Evolutionary conservation across 1,140 invertebrate genomes (phyloP).

Genomic region (Propsilocerus akamusi): DNA sequence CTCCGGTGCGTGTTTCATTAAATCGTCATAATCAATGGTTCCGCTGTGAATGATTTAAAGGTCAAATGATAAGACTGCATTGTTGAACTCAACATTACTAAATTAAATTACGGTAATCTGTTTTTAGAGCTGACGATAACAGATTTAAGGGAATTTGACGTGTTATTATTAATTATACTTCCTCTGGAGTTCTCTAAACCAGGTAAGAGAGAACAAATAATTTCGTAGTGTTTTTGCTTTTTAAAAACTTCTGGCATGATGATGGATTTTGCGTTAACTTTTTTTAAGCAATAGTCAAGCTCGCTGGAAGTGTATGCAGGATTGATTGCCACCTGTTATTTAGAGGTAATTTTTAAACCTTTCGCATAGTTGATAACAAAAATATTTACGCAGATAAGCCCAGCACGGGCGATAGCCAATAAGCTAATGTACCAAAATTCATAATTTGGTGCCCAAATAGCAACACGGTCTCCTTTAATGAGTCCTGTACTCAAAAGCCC

Average conservation of each 20-base stretch:
- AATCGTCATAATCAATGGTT: slow-evolving; percentile 34
- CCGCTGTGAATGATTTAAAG: slow-evolving; percentile 23
- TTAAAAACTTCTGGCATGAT: slow-evolving; percentile 45
- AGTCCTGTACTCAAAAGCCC: slow-evolving; percentile 61
- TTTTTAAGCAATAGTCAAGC: slow-evolving; percentile 59
- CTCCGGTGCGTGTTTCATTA: slow-evolving; percentile 25
- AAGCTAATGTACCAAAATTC: slow-evolving; percentile 64
- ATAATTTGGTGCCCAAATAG: slow-evolving; percentile 76
- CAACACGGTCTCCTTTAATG: slow-evolving; percentile 61
- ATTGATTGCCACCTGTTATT: slow-evolving; percentile 57
- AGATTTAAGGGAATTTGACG: slow-evolving; percentile 28
- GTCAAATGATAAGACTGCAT: neutral
- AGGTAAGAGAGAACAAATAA: slow-evolving; percentile 33
- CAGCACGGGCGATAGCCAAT: slow-evolving; percentile 60
- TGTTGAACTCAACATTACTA: neutral
- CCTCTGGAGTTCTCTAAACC: slow-evolving; percentile 24
- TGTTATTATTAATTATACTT: slow-evolving; percentile 18
- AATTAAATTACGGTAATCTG: slow-evolving; percentile 29
- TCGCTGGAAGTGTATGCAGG: slow-evolving; percentile 62
- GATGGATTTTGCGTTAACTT: slow-evolving; percentile 54
- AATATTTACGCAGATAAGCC: slow-evolving; percentile 49
- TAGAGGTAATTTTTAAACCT: slow-evolving; percentile 2
- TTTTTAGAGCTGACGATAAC: slow-evolving; percentile 32
- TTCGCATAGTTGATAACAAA: slow-evolving; percentile 1
- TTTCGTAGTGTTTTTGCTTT: slow-evolving; percentile 51